Percentiles rank a stretch among this genome's conserved stretches.
phyloP scores from a whole-genome alignment of 2,113 vertebrate genomes.

The Percopsis transmontana region DNA sequence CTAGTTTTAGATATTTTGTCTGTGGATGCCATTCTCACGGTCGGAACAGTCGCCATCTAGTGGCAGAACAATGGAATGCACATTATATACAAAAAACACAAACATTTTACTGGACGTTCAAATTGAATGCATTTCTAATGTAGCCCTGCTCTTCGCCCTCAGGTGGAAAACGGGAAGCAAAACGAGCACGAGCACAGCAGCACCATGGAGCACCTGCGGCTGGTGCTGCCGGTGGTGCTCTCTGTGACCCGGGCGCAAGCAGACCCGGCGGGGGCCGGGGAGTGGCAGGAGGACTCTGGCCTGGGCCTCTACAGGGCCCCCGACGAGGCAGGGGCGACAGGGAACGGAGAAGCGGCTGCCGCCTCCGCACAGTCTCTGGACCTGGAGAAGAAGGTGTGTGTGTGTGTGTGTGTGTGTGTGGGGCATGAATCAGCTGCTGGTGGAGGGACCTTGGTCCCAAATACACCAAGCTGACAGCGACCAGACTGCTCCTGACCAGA shows the following conservation, averaged over 20 bases:
- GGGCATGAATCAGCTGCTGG: too few relatives aligned
- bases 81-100: neutral
- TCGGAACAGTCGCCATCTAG: neutral
- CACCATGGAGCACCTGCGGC: constrained; percentile 83
- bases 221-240: constrained; percentile 81
- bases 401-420: neutral
- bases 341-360: neutral
- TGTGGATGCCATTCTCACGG: too few relatives aligned
- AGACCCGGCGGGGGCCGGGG: constrained; percentile 40
- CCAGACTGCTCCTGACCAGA: too few relatives aligned
- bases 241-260: constrained; percentile 25
- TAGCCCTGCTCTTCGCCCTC: constrained; percentile 2
- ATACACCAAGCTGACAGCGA: neutral
- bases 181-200: constrained; percentile 82
- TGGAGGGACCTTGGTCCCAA: too few relatives aligned
- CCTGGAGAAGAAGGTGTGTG: constrained; percentile 77
- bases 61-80: neutral
- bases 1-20: too few relatives aligned
- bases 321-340: constrained; percentile 54
- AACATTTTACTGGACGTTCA: too few relatives aligned
- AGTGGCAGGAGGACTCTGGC: constrained; percentile 74
- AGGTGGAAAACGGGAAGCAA: constrained; percentile 85
- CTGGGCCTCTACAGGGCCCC: constrained; percentile 74
- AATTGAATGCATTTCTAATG: neutral
- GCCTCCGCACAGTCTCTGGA: constrained; percentile 55